Evolutionary conservation across 2,888 invertebrate species (phyloP).

Genomic region (Metallyticus violacea): DNA sequence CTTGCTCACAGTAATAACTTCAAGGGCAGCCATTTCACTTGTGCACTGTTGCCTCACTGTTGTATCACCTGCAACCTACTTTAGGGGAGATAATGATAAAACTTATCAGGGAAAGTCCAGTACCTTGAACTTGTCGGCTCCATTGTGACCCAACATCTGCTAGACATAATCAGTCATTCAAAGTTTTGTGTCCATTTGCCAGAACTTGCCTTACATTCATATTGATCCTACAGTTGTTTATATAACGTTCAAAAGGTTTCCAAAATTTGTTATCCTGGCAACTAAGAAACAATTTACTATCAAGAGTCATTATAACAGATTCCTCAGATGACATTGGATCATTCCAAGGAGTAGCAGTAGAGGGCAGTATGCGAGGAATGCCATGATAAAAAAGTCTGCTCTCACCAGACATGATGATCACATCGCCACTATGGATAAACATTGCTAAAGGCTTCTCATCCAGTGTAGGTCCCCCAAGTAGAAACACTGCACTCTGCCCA

Average conservation of each 20-base stretch:
- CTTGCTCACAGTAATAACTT: no score
- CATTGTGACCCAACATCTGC: no score
- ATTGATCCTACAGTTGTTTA: conserved; percentile 79
- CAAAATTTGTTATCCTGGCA: conserved; percentile 50
- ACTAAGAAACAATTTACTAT: conserved; percentile 38
- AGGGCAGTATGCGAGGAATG: conserved; percentile 77
- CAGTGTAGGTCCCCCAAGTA: conserved; percentile 77
- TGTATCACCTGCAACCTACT: no score
- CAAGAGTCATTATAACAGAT: no score
- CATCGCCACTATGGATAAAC: conserved; percentile 83
- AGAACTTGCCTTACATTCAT: conserved; percentile 92
- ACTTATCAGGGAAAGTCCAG: no score
- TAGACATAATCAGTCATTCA: not conserved
- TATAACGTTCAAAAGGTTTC: conserved; percentile 58
- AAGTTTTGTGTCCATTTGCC: conserved; percentile 54
- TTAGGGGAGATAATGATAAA: no score
- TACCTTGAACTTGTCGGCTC: no score
- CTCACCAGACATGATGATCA: conserved; percentile 83
- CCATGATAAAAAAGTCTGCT: conserved; percentile 90
- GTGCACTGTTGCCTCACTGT: no score
- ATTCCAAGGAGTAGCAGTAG: conserved; percentile 53
- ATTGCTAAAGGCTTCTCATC: conserved; percentile 67
- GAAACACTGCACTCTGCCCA: conserved; percentile 91
- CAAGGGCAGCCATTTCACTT: no score
- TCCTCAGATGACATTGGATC: conserved; percentile 22